phyloP scores from a whole-genome alignment of 2,888 invertebrate species.

The Ichneumoninae sp. region DNA sequence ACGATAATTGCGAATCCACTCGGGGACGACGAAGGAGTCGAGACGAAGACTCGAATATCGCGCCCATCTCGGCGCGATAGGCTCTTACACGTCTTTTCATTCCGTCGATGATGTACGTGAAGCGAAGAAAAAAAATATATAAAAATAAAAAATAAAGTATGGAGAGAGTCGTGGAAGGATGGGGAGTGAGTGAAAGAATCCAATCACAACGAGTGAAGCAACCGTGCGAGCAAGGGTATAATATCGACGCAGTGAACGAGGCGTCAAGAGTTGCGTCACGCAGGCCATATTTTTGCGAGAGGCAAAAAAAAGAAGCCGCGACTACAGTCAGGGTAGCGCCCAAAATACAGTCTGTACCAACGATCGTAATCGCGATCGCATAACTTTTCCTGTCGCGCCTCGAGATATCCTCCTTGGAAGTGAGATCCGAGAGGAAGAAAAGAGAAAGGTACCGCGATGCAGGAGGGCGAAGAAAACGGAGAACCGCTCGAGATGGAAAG shows the following conservation, averaged over 20 bases:
- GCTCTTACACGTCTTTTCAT: conserved; percentile 19
- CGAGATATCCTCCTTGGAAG: conserved; percentile 6
- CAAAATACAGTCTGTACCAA: conserved; percentile 15
- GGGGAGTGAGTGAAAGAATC: conserved; percentile 30
- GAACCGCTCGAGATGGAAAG: background rate
- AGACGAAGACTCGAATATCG: conserved; percentile 47
- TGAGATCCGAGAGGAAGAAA: conserved; percentile 11
- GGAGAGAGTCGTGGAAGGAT: conserved; percentile 2
- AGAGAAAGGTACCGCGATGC: conserved; percentile 16
- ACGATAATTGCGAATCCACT: conserved; percentile 48
- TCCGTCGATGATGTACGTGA: conserved; percentile 23
- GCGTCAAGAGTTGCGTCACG: conserved; percentile 22
- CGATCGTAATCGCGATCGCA: conserved; percentile 33
- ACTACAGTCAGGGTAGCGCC: background rate
- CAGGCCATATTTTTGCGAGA: conserved; percentile 15
- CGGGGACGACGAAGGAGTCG: conserved; percentile 32
- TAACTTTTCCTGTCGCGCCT: conserved; percentile 30
- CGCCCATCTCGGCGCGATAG: conserved; percentile 23
- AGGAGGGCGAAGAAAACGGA: conserved; percentile 30
- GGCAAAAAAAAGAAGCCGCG: conserved; percentile 15
- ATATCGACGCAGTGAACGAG: conserved; percentile 23
- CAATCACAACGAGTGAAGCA: conserved; percentile 42
- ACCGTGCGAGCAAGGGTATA: conserved; percentile 1
- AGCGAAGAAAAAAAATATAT: conserved; percentile 5
- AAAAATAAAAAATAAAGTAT: background rate